phyloP scores from a whole-genome alignment of 2,113 vertebrate genomes.

The Orthochromis malagaraziensis region DNA sequence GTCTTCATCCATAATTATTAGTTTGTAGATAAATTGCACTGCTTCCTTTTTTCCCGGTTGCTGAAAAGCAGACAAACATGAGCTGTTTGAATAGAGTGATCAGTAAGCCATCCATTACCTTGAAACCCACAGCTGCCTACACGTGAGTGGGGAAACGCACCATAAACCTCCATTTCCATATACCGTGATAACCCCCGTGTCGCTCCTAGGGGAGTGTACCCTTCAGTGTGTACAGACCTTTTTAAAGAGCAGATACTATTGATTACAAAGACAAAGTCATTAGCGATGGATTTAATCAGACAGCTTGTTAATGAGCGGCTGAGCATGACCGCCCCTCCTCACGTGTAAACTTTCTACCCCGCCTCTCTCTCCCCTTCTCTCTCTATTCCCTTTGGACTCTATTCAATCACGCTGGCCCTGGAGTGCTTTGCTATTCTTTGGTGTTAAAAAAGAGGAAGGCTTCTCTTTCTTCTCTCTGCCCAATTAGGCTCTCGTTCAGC shows the following conservation, averaged over 20 bases:
- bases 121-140: background rate
- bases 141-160: constrained; percentile 4
- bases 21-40: background rate
- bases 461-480: constrained; percentile 55
- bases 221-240: constrained; percentile 40
- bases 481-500: constrained; percentile 65
- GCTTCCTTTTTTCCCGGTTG: background rate
- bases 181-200: background rate
- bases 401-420: constrained; percentile 56
- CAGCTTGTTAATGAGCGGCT: constrained; percentile 65
- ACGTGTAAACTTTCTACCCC: constrained; percentile 32
- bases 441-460: constrained; percentile 53
- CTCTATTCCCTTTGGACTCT: constrained; percentile 51
- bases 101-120: constrained; percentile 37
- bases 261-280: constrained; percentile 68
- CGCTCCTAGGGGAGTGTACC: constrained; percentile 17
- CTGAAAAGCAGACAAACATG: background rate
- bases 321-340: constrained; percentile 51
- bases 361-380: background rate
- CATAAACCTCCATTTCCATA: constrained; percentile 42
- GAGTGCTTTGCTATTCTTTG: constrained; percentile 60
- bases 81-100: constrained; percentile 9
- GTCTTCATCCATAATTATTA: background rate
- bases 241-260: constrained; percentile 66
- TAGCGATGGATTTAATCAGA: constrained; percentile 66